phyloP scores from a whole-genome alignment of 2,113 vertebrate species.

The Physeter macrocephalus region DNA sequence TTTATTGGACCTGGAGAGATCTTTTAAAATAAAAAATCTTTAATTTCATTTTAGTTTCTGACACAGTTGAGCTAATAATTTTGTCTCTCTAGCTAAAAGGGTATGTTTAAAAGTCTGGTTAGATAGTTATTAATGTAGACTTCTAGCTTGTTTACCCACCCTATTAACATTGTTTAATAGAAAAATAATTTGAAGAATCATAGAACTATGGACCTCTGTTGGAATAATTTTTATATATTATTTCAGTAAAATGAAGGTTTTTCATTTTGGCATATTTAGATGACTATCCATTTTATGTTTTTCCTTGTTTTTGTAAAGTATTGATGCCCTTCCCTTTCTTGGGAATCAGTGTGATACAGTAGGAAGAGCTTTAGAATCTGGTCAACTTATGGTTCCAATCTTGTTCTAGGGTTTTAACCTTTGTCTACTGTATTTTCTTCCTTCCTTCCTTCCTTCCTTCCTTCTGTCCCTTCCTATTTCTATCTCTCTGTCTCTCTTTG shows the following conservation, averaged over 20 bases:
- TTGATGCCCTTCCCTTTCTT: background rate
- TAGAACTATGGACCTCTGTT: background rate
- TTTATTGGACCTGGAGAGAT: background rate
- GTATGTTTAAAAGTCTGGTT: background rate
- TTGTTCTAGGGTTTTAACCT: background rate
- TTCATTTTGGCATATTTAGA: background rate
- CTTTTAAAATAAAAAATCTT: background rate
- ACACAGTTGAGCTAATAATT: background rate
- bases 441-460: background rate
- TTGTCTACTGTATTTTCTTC: background rate
- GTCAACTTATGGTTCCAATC: background rate
- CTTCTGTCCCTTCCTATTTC: background rate
- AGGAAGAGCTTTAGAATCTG: background rate
- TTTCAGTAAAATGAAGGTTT: background rate
- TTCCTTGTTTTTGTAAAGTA: background rate
- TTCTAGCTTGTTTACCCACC: background rate
- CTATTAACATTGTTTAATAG: background rate
- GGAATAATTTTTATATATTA: background rate
- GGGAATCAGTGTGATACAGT: background rate
- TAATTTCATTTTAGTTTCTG: background rate
- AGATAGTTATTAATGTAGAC: background rate
- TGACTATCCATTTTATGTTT: background rate
- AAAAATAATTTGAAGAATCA: background rate
- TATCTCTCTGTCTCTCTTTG: background rate
- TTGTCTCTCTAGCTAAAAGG: background rate